Evolutionary conservation across 2,888 invertebrate species (phyloP).

Genomic region (Beris morrisii): DNA sequence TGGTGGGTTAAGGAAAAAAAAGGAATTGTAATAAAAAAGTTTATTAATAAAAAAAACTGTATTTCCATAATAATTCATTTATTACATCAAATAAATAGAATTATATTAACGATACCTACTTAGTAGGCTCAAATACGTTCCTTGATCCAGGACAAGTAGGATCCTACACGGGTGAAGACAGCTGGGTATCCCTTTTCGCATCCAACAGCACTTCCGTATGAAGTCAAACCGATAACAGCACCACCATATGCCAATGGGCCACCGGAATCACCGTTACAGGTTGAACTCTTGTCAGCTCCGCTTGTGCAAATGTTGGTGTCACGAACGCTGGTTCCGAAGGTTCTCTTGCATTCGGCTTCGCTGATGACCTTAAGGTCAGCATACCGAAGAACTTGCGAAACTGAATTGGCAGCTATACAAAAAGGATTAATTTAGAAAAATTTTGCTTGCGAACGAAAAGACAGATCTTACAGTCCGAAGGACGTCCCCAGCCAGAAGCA

Average conservation of each 20-base stretch:
- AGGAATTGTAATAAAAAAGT: no score
- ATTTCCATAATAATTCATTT: no score
- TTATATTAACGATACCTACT: no score
- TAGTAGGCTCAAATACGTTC: no score
- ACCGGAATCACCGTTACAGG: constrained; percentile 58
- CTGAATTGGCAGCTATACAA: constrained; percentile 37
- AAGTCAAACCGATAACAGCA: constrained; percentile 49
- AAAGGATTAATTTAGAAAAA: neutral
- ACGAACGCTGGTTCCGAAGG: constrained; percentile 53
- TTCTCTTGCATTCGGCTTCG: constrained; percentile 52
- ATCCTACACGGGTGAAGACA: constrained; percentile 27
- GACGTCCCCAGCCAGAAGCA: constrained; percentile 59
- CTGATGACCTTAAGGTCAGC: constrained; percentile 54
- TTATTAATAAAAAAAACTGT: no score
- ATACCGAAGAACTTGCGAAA: constrained; percentile 53
- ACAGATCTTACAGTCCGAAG: constrained; percentile 43
- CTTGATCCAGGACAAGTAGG: constrained; percentile 22
- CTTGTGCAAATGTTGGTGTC: constrained; percentile 57
- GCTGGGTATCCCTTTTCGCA: constrained; percentile 44
- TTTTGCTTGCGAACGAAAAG: no score
- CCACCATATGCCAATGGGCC: constrained; percentile 45
- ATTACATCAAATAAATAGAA: no score
- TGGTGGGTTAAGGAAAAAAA: no score
- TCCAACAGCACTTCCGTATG: constrained; percentile 53
- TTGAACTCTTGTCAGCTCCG: constrained; percentile 50